A percentile compares a stretch with the other conserved stretches of the same genome.
Evolutionary conservation across 2,113 vertebrate species (phyloP).

Genomic region (Donacobius atricapilla): DNA sequence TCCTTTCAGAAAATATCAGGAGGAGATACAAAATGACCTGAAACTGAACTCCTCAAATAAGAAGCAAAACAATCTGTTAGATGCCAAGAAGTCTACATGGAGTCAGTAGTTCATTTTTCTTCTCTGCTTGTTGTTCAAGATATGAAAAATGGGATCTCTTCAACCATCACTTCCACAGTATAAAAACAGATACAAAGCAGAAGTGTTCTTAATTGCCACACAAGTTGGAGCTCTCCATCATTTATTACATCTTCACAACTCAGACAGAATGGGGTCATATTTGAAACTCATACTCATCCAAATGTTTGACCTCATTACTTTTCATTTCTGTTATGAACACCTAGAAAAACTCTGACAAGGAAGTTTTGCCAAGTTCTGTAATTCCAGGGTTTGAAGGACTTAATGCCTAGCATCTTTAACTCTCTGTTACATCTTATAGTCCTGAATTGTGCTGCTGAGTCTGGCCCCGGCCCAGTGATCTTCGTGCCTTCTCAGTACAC

Average conservation of each 20-base stretch:
- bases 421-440: background rate
- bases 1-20: constrained; percentile 27
- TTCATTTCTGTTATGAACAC: background rate
- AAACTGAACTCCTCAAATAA: constrained; percentile 34
- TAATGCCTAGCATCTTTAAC: background rate
- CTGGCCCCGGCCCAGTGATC: background rate
- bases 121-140: background rate
- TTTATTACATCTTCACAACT: background rate
- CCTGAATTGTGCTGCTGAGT: background rate
- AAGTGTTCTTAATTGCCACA: background rate
- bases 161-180: background rate
- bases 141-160: background rate
- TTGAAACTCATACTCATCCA: background rate
- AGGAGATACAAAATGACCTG: constrained; percentile 12
- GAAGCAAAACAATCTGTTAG: constrained; percentile 25
- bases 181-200: background rate
- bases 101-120: constrained; percentile 5
- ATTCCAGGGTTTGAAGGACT: background rate
- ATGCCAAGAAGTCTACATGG: background rate
- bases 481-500: background rate
- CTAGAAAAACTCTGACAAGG: background rate
- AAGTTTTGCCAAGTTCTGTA: background rate
- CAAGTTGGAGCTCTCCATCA: background rate
- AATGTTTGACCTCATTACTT: background rate
- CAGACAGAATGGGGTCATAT: background rate